phyloP scores from a whole-genome alignment of 2,113 vertebrate species.

The Callionymus lyra region DNA sequence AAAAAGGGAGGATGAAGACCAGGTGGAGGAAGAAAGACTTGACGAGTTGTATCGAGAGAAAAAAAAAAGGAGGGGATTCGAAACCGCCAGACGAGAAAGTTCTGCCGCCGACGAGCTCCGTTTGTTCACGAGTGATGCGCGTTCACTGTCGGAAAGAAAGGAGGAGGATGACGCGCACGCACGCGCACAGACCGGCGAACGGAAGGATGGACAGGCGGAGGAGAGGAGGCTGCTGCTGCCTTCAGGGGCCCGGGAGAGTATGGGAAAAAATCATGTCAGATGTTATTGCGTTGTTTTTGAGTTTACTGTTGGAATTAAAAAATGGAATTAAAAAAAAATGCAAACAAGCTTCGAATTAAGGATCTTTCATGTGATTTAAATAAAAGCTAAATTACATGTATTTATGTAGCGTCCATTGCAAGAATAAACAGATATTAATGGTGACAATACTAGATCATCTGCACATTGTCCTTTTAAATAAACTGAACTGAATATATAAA shows the following conservation, averaged over 20 bases:
- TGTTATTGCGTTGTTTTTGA: no score
- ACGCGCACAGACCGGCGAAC: constrained; percentile 28
- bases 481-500: no score
- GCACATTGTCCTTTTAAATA: no score
- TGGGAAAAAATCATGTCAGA: background rate
- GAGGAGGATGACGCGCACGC: constrained; percentile 38
- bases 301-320: no score
- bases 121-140: constrained; percentile 47
- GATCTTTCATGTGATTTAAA: no score
- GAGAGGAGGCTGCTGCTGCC: constrained; percentile 32
- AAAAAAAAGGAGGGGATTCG: constrained; percentile 9
- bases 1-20: constrained; percentile 7
- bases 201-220: constrained; percentile 47
- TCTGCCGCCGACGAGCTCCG: constrained; percentile 21
- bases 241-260: constrained; percentile 23
- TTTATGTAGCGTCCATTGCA: no score
- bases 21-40: constrained; percentile 9
- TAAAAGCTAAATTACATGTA: no score
- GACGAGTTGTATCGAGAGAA: no score
- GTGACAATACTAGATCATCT: no score
- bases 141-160: constrained; percentile 53
- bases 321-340: no score
- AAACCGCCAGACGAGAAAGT: constrained; percentile 16
- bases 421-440: no score
- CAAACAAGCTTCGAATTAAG: no score